Percentiles rank a stretch among this genome's conserved stretches.
phyloP scores from a whole-genome alignment of 2,113 vertebrate genomes.

The Arvicanthis niloticus region DNA sequence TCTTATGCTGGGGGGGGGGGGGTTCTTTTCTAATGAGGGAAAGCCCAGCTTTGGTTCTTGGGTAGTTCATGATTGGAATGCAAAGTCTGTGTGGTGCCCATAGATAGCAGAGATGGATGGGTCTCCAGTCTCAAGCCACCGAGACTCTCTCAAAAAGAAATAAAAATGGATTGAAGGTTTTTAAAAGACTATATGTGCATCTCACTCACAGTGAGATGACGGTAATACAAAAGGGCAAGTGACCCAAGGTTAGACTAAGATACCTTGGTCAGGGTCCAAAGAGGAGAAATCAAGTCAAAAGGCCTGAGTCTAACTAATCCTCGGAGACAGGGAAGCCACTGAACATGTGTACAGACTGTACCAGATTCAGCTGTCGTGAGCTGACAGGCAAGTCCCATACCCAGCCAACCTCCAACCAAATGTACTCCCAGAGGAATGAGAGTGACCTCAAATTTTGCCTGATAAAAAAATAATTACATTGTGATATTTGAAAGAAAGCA shows the following conservation, averaged over 20 bases:
- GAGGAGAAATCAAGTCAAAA: background rate
- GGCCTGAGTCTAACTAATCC: background rate
- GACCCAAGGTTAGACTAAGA: background rate
- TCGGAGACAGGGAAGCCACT: background rate
- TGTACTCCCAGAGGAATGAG: background rate
- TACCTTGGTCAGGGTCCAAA: background rate
- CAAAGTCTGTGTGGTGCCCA: background rate
- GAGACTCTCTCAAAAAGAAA: background rate
- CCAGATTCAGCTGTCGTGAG: background rate
- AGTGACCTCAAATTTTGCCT: slow-evolving; percentile 24
- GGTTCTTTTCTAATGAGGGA: background rate
- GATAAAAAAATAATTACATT: slow-evolving; percentile 31
- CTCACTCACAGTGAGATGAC: background rate
- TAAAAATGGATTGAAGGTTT: background rate
- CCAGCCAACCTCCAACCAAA: background rate
- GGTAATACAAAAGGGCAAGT: background rate
- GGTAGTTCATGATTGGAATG: background rate
- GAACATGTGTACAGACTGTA: background rate
- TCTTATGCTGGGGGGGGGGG: background rate
- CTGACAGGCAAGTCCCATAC: background rate
- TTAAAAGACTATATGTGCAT: background rate
- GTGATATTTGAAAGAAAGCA: slow-evolving; percentile 32
- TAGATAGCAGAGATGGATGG: background rate
- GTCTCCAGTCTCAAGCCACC: background rate
- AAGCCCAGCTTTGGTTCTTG: background rate